Evolutionary conservation across 2,113 vertebrate species (phyloP).

Genomic region (Carassius carassius): DNA sequence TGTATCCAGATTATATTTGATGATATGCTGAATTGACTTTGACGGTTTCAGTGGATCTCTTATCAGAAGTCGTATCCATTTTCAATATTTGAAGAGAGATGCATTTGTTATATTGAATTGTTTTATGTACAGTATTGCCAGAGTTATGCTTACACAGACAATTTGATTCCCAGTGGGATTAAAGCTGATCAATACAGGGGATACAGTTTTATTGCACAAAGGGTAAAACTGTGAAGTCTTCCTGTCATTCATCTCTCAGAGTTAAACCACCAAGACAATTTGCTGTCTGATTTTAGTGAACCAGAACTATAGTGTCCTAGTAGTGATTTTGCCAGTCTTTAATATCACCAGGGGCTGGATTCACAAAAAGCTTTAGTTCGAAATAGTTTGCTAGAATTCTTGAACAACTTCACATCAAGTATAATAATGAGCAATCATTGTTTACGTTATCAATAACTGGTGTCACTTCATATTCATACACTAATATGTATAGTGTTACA

Average conservation of each 20-base stretch:
- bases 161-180: background rate
- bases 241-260: background rate
- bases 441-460: no score
- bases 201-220: background rate
- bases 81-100: background rate
- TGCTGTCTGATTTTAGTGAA: background rate
- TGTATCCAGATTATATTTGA: conserved; percentile 3
- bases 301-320: background rate
- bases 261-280: background rate
- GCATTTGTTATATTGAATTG: background rate
- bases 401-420: no score
- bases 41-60: background rate
- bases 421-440: no score
- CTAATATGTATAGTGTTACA: no score
- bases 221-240: background rate
- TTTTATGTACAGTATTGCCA: background rate
- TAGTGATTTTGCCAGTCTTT: background rate
- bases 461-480: no score
- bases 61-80: background rate
- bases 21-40: background rate
- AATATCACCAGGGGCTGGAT: background rate
- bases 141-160: background rate
- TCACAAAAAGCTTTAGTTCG: background rate
- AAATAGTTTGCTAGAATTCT: no score
- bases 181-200: background rate